A percentile compares a stretch with the other conserved stretches of the same genome.
These are phyloP conservation scores for Drosophila stalkeri DNA, from an alignment of 2,888 invertebrate species.

Conservation along the genomic window DNA sequence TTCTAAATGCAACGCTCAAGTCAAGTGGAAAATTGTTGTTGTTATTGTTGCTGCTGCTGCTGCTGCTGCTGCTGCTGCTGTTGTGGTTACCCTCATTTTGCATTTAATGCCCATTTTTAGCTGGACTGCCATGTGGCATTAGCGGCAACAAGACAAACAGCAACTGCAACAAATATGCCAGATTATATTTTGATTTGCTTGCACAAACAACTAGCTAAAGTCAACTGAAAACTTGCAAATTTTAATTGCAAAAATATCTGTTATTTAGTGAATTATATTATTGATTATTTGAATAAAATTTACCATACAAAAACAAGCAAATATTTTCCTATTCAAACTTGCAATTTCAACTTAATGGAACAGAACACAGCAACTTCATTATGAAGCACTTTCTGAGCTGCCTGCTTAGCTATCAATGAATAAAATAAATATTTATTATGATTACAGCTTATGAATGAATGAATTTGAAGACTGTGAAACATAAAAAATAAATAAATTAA, in stretches of 20 bases:
- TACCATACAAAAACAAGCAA: too few relatives aligned
- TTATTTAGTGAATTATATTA: not conserved
- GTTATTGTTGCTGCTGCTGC: slow-evolving; percentile 18
- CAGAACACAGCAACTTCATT: not conserved
- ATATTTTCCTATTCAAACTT: too few relatives aligned
- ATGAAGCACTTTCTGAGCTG: not conserved
- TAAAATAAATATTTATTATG: not conserved
- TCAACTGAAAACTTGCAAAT: not conserved
- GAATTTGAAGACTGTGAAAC: not conserved
- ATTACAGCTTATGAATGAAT: not conserved
- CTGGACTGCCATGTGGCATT: slow-evolving; percentile 53
- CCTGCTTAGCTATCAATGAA: not conserved
- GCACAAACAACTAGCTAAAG: not conserved
- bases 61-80: slow-evolving; percentile 31
- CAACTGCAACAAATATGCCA: slow-evolving; percentile 38
- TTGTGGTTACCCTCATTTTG: slow-evolving; percentile 77
- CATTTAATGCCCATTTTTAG: slow-evolving; percentile 80
- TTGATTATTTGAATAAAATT: too few relatives aligned
- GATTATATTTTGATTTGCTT: slow-evolving; percentile 26
- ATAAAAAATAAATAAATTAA: too few relatives aligned
- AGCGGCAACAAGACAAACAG: slow-evolving; percentile 43
- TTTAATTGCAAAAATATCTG: not conserved
- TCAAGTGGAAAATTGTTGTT: slow-evolving; percentile 83
- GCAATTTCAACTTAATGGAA: too few relatives aligned
- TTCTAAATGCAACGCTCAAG: slow-evolving; percentile 65